Conservation (phyloP, 2,888 invertebrate genomes). For the Drosophila nigricruria region DNA sequence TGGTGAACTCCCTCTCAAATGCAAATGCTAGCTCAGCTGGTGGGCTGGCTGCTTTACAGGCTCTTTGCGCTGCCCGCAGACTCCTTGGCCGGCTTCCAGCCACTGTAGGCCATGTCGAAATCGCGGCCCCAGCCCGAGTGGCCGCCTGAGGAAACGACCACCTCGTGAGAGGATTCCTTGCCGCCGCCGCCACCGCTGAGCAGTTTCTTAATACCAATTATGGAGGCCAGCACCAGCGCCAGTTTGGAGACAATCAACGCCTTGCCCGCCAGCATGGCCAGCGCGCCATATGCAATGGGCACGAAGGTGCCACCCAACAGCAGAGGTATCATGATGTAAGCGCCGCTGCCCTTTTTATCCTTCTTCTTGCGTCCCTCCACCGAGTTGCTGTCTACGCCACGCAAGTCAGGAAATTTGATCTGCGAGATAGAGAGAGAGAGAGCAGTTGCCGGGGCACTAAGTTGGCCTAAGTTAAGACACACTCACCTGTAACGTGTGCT, state of each 20-base stretch:
- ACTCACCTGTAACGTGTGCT: slow-evolving; percentile 91
- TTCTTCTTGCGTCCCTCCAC: slow-evolving; percentile 88
- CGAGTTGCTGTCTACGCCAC: slow-evolving; percentile 79
- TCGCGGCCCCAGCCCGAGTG: slow-evolving; percentile 91
- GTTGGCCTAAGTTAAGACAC: background rate
- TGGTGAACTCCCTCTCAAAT: slow-evolving; percentile 63
- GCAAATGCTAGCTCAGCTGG: slow-evolving; percentile 58
- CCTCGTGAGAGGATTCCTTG: slow-evolving; percentile 89
- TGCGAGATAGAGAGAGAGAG: background rate
- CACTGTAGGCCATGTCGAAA: slow-evolving; percentile 88
- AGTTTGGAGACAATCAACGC: slow-evolving; percentile 94
- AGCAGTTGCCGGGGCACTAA: background rate
- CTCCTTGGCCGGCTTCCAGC: slow-evolving; percentile 85
- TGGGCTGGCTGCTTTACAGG: slow-evolving; percentile 63
- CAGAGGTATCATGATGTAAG: slow-evolving; percentile 91
- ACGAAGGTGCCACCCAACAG: slow-evolving; percentile 93
- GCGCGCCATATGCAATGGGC: slow-evolving; percentile 92
- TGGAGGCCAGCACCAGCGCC: slow-evolving; percentile 92
- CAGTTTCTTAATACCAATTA: slow-evolving; percentile 94
- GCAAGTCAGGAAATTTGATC: slow-evolving; percentile 87
- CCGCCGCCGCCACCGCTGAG: slow-evolving; percentile 89
- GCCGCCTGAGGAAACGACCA: slow-evolving; percentile 89
- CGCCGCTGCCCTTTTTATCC: slow-evolving; percentile 88
- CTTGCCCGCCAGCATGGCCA: slow-evolving; percentile 93
- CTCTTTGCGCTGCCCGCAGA: slow-evolving; percentile 68